These are phyloP conservation scores for Tragelaphus buxtoni DNA, from an alignment of 2,113 vertebrate species.

Conservation along the genomic window DNA sequence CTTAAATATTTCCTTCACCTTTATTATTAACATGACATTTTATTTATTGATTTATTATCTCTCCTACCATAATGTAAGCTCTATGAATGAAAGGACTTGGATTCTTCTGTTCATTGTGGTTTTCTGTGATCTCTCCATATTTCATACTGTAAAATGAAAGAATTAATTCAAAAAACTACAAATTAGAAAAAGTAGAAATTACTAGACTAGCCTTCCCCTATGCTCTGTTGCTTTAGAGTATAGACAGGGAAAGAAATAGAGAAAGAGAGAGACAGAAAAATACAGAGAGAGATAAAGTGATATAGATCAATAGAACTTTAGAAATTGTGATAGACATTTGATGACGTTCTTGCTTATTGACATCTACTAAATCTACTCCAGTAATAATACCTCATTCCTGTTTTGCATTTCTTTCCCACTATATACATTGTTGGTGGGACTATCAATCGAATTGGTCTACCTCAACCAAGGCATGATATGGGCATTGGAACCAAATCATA, in stretches of 20 bases:
- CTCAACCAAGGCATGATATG: neutral
- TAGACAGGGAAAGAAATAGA: neutral
- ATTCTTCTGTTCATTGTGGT: neutral
- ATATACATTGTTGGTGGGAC: no score
- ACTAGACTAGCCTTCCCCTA: neutral
- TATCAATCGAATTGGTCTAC: rapidly evolving
- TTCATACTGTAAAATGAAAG: neutral
- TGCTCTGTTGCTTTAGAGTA: neutral
- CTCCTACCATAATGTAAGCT: neutral
- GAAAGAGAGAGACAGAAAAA: neutral
- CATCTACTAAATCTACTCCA: neutral
- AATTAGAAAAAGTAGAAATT: neutral
- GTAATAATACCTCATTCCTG: neutral
- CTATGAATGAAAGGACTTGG: neutral
- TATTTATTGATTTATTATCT: neutral
- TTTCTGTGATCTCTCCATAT: neutral
- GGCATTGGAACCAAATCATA: neutral
- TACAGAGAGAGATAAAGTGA: neutral
- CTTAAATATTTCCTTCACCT: neutral
- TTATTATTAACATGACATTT: neutral
- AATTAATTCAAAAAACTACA: neutral
- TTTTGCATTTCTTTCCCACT: neutral
- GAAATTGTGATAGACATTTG: no score
- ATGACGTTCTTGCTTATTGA: neutral
- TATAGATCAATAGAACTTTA: neutral